Evolutionary conservation across 2,888 invertebrate genomes (phyloP).

Genomic region (Parthenolecanium corni): DNA sequence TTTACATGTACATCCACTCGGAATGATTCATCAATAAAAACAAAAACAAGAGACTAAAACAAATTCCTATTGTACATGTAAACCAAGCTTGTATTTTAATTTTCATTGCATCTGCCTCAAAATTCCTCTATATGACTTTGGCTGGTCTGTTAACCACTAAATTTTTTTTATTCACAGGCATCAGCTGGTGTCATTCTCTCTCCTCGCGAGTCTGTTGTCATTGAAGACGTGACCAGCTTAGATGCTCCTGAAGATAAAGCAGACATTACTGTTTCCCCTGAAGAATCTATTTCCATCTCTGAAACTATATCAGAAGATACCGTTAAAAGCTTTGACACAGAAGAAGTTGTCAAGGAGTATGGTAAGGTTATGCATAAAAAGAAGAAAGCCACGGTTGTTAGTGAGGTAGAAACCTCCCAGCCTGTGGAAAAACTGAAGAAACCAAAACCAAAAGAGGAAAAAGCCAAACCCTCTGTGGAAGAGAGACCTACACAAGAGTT

Average conservation of each 20-base stretch:
- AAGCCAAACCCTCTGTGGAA: slow-evolving; percentile 46
- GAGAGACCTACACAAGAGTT: slow-evolving; percentile 41
- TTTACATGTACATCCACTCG: no score
- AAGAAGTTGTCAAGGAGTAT: slow-evolving; percentile 7
- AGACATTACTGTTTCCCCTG: slow-evolving; percentile 32
- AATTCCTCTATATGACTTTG: no score
- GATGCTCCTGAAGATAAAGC: slow-evolving; percentile 30
- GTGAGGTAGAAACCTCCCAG: slow-evolving; percentile 11
- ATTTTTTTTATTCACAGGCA: background rate
- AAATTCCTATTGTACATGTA: no score
- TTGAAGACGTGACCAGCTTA: slow-evolving; percentile 35
- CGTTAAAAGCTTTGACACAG: slow-evolving; percentile 36
- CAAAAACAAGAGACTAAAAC: no score
- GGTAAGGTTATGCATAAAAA: background rate
- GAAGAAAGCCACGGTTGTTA: slow-evolving; percentile 11
- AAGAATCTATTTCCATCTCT: slow-evolving; percentile 35
- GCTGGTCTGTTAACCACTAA: background rate
- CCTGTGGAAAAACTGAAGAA: slow-evolving; percentile 1
- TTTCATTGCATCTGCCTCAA: no score
- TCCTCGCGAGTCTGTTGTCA: slow-evolving; percentile 40
- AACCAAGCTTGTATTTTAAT: no score
- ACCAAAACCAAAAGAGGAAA: slow-evolving; percentile 38
- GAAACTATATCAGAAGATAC: slow-evolving; percentile 42
- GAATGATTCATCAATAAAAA: no score
- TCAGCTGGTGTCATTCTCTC: slow-evolving; percentile 34